Percentiles rank a stretch among this genome's conserved stretches.
Conservation (phyloP, 2,888 invertebrate genomes). For the Sminthurides aquaticus region DNA sequence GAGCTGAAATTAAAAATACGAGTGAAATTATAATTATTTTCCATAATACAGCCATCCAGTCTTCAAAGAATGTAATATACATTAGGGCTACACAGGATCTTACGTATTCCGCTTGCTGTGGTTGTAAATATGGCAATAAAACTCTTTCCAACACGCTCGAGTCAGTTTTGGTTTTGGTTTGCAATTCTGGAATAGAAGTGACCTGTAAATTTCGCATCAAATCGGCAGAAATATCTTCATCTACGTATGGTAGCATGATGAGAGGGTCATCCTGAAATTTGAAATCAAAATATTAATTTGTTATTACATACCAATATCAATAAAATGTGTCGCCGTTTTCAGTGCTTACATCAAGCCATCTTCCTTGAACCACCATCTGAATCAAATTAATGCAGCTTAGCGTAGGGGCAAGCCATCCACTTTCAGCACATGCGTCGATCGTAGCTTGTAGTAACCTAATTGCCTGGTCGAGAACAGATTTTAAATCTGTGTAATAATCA, state of each 20-base stretch:
- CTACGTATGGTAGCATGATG: conserved; percentile 63
- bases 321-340: too few species aligned
- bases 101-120: conserved; percentile 33
- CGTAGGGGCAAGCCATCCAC: conserved; percentile 79
- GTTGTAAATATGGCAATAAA: conserved; percentile 26
- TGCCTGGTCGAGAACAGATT: conserved; percentile 92
- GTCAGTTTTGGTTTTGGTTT: conserved; percentile 30
- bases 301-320: not conserved
- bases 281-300: not conserved
- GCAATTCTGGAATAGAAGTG: conserved; percentile 36
- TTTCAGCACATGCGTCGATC: conserved; percentile 86
- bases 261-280: conserved; percentile 57
- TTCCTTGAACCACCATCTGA: conserved; percentile 86
- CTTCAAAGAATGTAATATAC: too few species aligned
- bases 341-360: conserved; percentile 62
- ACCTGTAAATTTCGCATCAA: conserved; percentile 27
- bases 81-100: not conserved
- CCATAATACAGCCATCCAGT: too few species aligned
- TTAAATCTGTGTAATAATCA: conserved; percentile 92
- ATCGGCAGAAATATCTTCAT: conserved; percentile 56
- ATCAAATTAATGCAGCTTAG: conserved; percentile 68
- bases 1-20: conserved; percentile 43
- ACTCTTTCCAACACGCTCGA: conserved; percentile 27
- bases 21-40: not conserved
- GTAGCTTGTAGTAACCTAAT: conserved; percentile 94